Conservation (phyloP, 2,113 vertebrate genomes). For the Ciconia stormi region DNA sequence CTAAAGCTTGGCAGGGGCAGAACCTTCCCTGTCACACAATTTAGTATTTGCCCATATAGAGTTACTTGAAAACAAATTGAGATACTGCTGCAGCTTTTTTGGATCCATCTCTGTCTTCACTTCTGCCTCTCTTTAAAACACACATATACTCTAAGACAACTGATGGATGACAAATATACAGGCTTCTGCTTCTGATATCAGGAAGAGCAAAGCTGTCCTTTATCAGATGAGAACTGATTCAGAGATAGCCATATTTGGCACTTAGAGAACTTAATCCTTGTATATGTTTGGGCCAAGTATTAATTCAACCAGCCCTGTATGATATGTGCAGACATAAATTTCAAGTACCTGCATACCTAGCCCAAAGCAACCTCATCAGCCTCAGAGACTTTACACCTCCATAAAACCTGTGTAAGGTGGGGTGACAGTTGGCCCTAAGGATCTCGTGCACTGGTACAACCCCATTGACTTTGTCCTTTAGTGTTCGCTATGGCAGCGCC, state of each 20-base stretch:
- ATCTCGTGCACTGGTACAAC: not conserved
- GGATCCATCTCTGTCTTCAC: accelerated
- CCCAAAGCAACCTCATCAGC: not conserved
- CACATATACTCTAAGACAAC: not conserved
- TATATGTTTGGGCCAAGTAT: not conserved
- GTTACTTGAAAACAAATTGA: slow-evolving; percentile 56
- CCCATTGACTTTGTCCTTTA: not conserved
- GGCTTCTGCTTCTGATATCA: not conserved
- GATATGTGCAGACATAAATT: not conserved
- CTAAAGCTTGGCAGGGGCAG: slow-evolving; percentile 44
- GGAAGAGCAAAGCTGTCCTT: not conserved
- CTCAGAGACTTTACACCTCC: not conserved
- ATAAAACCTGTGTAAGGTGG: not conserved
- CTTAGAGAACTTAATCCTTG: not conserved
- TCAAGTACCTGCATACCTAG: not conserved
- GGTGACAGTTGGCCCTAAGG: not conserved
- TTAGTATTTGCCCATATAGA: slow-evolving; percentile 25
- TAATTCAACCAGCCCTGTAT: not conserved
- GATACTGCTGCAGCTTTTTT: slow-evolving; percentile 13
- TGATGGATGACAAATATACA: not conserved
- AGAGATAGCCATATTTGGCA: not conserved
- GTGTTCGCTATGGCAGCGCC: not conserved
- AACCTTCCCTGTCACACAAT: not conserved
- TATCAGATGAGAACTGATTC: not conserved
- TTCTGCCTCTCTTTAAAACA: not conserved